Base-by-base conservation (phyloP, 2,888 invertebrate genomes). In the Auanema sp. region DNA sequence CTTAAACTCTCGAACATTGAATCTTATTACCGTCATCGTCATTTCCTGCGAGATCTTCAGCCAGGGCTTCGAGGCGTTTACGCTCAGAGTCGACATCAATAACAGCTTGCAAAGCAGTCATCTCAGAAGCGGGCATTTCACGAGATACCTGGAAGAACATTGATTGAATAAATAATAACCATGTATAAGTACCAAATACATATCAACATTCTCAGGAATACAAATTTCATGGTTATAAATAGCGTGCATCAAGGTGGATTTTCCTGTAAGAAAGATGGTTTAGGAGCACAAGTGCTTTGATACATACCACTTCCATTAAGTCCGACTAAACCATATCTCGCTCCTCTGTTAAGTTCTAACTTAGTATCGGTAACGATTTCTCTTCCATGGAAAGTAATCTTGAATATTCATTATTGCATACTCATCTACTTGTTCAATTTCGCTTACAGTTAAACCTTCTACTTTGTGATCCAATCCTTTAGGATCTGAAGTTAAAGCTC, bases 11-110 rank as follows among this genome's bases (percentile, higher is more conserved):
- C 24, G 5, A 41, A 40, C 33, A 33, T 8, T 33, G 33, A 3
- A 33, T 3, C 33, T 11, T 24, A 18, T 8, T 56, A 89, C 90
- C 93, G 83, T 95, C 93, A 84, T 95, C 89, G 64, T 91, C 91
- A 83, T 90, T 90, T 50, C 91, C 89, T 0, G 91, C 90, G 68
- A 98, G 87, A 80, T 90, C 89, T 82, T 98, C 98, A 0, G 94
- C 94, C 53, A 96, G 87, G 83, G 90, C 90, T 85, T 99, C 98
- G 57, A 99, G 87, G 69, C 91, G 88, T 60, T 92, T 88, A 60
- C 96, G 88, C 84, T 97, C 96, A 82, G 92, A 90, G 81, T 99
- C 98, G 0, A 98, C 98, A 85, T 98, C 97, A 91, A 96, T 93
- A 43, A 99, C 98, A 84, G 93, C 92, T 66, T 69, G 66, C 59